Conservation (phyloP, 2,797 vertebrate species). For the Gymnoscopelus braueri region DNA sequence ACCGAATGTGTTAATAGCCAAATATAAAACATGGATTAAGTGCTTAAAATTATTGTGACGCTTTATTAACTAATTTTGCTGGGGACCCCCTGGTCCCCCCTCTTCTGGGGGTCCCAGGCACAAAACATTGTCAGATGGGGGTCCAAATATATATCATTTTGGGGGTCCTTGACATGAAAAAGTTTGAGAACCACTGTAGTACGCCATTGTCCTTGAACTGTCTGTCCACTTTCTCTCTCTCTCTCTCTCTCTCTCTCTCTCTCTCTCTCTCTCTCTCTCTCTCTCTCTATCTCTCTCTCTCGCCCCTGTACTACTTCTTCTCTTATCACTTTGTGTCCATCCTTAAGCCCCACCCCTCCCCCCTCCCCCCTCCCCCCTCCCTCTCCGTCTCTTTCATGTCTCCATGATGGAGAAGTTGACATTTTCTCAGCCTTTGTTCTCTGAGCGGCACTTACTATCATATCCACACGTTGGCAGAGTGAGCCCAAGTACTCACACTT, state of each 20-base stretch:
- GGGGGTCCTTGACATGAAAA: too few relatives aligned
- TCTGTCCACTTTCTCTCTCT: too few relatives aligned
- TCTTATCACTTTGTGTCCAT: background rate
- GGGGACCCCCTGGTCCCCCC: too few relatives aligned
- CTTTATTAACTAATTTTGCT: too few relatives aligned
- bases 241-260: background rate
- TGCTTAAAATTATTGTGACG: too few relatives aligned
- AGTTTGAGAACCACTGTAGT: too few relatives aligned
- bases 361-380: background rate
- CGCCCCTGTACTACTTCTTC: conserved; percentile 4
- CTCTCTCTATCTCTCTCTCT: background rate
- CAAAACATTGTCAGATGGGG: too few relatives aligned
- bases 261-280: background rate
- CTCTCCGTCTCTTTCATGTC: conserved; percentile 2
- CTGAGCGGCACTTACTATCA: background rate
- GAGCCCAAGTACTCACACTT: background rate
- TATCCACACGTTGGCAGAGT: conserved; percentile 1
- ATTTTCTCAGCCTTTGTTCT: conserved; percentile 30
- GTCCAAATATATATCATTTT: too few relatives aligned
- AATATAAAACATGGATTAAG: too few relatives aligned
- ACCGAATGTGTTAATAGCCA: too few relatives aligned
- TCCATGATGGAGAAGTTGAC: background rate
- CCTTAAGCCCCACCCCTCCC: background rate
- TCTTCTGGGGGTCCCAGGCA: too few relatives aligned
- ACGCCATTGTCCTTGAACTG: conserved; percentile 1